Percentiles rank a stretch among this genome's conserved stretches.
Conservation (phyloP, 2,888 invertebrate genomes). For the Eledona agricola region DNA sequence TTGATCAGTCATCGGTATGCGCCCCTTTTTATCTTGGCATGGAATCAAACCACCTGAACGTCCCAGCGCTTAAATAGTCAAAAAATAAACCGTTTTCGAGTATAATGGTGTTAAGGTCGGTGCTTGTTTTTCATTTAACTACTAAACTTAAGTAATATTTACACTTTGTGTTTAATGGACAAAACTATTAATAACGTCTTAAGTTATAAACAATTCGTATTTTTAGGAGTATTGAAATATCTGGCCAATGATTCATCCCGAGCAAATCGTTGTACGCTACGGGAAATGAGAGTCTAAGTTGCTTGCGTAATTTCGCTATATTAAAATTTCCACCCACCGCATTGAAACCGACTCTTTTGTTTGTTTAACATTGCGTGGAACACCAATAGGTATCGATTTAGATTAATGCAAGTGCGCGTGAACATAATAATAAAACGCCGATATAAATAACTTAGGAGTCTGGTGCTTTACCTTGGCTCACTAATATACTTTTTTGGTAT, state of each 20-base stretch:
- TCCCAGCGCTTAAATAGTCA: background rate
- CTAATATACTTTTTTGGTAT: conserved; percentile 36
- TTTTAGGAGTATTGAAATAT: conserved; percentile 38
- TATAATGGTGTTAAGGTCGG: conserved; percentile 36
- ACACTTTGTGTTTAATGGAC: conserved; percentile 38
- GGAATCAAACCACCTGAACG: conserved; percentile 4
- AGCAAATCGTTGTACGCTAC: conserved; percentile 27
- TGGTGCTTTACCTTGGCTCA: conserved; percentile 38
- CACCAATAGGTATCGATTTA: conserved; percentile 38
- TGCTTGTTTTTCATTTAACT: conserved; percentile 35
- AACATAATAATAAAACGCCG: conserved; percentile 36
- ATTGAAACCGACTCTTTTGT: conserved; percentile 29
- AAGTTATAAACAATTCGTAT: conserved; percentile 39
- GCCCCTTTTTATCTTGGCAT: conserved; percentile 1
- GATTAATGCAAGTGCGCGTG: conserved; percentile 39
- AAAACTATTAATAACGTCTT: conserved; percentile 38
- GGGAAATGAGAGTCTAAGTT: conserved; percentile 27
- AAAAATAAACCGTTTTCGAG: conserved; percentile 1
- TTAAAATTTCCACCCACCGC: conserved; percentile 33
- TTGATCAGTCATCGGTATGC: background rate
- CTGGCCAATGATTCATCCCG: conserved; percentile 36
- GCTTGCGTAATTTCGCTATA: conserved; percentile 31
- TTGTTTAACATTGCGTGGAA: conserved; percentile 37
- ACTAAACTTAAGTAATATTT: conserved; percentile 37
- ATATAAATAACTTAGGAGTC: conserved; percentile 37